These are phyloP conservation scores for Hyperoplus immaculatus DNA, from an alignment of 2,797 vertebrate genomes.

Conservation along the genomic window DNA sequence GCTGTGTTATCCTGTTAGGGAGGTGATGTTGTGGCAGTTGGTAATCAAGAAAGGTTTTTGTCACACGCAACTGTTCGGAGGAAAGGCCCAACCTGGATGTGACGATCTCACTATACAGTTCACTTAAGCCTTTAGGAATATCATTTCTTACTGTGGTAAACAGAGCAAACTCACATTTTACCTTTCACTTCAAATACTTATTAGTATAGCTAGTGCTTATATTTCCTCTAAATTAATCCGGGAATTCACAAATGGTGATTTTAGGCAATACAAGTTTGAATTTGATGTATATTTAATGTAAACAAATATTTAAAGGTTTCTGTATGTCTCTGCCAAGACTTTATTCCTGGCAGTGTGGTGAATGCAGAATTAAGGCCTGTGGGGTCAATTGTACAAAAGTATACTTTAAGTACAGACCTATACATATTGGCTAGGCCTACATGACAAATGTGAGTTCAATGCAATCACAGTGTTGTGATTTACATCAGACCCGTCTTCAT, in stretches of 20 bases:
- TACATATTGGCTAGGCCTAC: too few relatives aligned
- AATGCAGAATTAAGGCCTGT: background rate
- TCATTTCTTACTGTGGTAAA: too few relatives aligned
- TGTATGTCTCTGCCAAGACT: background rate
- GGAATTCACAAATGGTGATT: background rate
- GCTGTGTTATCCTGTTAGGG: conserved; percentile 82
- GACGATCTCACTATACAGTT: background rate
- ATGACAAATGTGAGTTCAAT: background rate
- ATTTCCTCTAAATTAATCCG: too few relatives aligned
- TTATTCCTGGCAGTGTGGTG: background rate
- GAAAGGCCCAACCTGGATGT: conserved; percentile 22
- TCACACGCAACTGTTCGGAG: conserved; percentile 1
- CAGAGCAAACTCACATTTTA: too few relatives aligned
- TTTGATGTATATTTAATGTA: too few relatives aligned
- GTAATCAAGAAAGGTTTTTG: conserved; percentile 57
- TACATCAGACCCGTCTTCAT: background rate
- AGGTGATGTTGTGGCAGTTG: conserved; percentile 64
- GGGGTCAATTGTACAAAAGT: background rate
- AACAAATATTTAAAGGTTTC: background rate
- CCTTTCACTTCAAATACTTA: too few relatives aligned
- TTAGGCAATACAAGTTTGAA: background rate
- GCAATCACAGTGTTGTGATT: background rate
- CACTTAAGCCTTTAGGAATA: conserved; percentile 4
- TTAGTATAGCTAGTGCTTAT: too few relatives aligned
- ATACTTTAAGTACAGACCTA: background rate